Evolutionary conservation across 2,797 vertebrate genomes (phyloP).

Genomic region (Loris lydekkerianus): DNA sequence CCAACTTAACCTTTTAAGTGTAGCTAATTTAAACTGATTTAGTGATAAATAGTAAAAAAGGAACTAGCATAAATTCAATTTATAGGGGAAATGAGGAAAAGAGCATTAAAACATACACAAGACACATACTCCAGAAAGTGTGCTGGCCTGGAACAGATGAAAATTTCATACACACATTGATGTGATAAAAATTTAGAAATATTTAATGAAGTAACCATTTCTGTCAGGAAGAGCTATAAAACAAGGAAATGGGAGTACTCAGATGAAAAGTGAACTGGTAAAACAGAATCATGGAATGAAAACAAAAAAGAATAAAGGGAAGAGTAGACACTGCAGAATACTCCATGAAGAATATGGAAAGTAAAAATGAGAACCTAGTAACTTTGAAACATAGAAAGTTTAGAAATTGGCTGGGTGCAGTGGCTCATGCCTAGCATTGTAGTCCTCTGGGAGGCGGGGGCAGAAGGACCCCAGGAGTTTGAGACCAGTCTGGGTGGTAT

Average conservation of each 20-base stretch:
- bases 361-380: not conserved
- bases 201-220: constrained; percentile 15
- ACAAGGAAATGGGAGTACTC: constrained; percentile 21
- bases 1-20: not conserved
- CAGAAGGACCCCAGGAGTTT: not conserved
- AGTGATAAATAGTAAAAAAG: not conserved
- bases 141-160: constrained; percentile 26
- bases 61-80: not conserved
- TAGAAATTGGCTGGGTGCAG: not conserved
- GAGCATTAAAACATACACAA: not conserved
- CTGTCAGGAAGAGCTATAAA: constrained; percentile 40
- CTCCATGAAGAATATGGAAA: not conserved
- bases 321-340: not conserved
- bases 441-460: not conserved
- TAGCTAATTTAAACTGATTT: not conserved
- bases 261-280: not conserved
- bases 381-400: not conserved
- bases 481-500: not conserved
- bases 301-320: not conserved
- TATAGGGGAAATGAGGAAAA: not conserved
- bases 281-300: constrained; percentile 48
- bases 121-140: not conserved
- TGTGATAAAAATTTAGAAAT: constrained; percentile 41
- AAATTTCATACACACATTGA: not conserved
- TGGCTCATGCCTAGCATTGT: not conserved